Evolutionary conservation across 1,140 invertebrate genomes (phyloP).

Genomic region (Caenorhabditis tropicalis): DNA sequence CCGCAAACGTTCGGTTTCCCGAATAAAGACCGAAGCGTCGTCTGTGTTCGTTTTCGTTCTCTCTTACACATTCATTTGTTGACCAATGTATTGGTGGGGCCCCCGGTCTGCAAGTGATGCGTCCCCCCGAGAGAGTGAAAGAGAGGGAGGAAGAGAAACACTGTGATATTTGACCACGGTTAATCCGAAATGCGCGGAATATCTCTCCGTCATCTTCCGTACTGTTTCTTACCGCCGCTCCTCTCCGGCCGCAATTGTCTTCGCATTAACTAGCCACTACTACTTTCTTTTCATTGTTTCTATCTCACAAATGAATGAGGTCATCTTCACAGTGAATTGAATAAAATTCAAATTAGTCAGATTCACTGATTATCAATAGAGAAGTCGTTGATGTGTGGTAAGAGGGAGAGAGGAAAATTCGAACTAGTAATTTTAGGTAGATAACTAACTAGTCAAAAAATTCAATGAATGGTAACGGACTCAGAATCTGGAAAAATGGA

Average conservation of each 20-base stretch:
- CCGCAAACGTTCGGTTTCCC: background rate
- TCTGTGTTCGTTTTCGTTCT: conserved; percentile 11
- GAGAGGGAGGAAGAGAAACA: background rate
- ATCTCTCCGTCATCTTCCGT: conserved; percentile 39
- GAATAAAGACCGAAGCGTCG: background rate
- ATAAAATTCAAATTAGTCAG: conserved; percentile 33
- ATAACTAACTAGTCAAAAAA: no score
- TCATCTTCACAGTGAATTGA: conserved; percentile 6
- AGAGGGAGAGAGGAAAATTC: no score
- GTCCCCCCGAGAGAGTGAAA: background rate
- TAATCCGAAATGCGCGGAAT: conserved; percentile 42
- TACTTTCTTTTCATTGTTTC: background rate
- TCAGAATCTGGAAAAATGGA: no score
- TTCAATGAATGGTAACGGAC: no score
- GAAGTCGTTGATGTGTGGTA: no score
- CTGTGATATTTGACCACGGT: conserved; percentile 44
- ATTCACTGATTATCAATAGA: background rate
- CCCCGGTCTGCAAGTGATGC: conserved; percentile 21
- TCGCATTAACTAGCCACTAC: conserved; percentile 31
- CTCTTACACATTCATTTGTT: conserved; percentile 34
- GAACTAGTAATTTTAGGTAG: no score
- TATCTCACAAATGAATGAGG: conserved; percentile 27
- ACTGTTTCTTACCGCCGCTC: conserved; percentile 19
- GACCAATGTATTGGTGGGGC: conserved; percentile 24
- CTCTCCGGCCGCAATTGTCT: conserved; percentile 41